A percentile compares a stretch with the other conserved stretches of the same genome.
These are phyloP conservation scores for Chrosomus eos DNA, from an alignment of 2,797 vertebrate genomes.

Conservation along the genomic window DNA sequence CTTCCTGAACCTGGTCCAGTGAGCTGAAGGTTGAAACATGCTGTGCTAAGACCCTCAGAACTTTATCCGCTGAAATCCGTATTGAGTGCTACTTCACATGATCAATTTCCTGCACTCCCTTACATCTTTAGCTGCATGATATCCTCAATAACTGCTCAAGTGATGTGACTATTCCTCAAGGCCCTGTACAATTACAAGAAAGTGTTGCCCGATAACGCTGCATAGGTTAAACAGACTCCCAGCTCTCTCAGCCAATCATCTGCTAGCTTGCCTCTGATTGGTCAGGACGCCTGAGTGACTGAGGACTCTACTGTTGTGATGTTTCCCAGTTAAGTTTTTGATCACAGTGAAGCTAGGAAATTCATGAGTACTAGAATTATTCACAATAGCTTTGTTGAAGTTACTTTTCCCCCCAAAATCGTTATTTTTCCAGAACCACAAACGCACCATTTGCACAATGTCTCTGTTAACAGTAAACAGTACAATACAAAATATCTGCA, in stretches of 20 bases:
- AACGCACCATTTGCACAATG: conserved; percentile 58
- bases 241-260: conserved; percentile 64
- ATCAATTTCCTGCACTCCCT: not conserved
- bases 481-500: conserved; percentile 34
- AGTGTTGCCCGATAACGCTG: not conserved
- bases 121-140: conserved; percentile 60
- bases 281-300: conserved; percentile 72
- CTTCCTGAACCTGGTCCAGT: conserved; percentile 62
- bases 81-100: not conserved
- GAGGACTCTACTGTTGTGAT: conserved; percentile 58
- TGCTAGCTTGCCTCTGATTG: conserved; percentile 59
- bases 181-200: not conserved
- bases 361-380: conserved; percentile 53
- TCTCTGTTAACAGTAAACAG: conserved; percentile 57
- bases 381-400: conserved; percentile 40
- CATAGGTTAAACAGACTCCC: conserved; percentile 44
- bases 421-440: conserved; percentile 53
- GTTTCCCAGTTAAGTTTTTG: conserved; percentile 70
- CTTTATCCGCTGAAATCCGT: not conserved
- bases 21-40: conserved; percentile 50
- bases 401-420: conserved; percentile 39
- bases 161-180: conserved; percentile 30
- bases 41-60: conserved; percentile 4
- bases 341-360: conserved; percentile 75
- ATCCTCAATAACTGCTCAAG: conserved; percentile 20